A percentile compares a stretch with the other conserved stretches of the same genome.
phyloP scores from a whole-genome alignment of 2,888 invertebrate genomes.

The Napeogenes inachia region DNA sequence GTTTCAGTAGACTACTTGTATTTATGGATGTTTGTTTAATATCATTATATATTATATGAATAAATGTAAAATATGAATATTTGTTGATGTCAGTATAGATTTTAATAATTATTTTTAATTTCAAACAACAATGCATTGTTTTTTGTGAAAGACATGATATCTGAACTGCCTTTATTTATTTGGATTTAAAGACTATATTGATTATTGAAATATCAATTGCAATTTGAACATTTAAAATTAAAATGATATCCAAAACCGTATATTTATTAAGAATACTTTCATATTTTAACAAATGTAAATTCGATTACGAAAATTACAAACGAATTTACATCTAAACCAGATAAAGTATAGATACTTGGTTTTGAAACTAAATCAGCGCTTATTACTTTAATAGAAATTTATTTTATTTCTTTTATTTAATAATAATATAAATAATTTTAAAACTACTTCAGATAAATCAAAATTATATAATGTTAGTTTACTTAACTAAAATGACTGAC shows the following conservation, averaged over 20 bases:
- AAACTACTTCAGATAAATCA: not conserved
- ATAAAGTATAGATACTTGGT: not conserved
- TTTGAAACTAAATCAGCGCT: not conserved
- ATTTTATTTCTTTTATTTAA: not conserved
- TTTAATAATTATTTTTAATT: no score
- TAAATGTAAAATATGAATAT: not conserved
- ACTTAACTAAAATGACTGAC: conserved; percentile 25
- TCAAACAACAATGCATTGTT: no score
- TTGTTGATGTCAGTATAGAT: no score
- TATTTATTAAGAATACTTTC: no score
- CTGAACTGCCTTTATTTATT: no score
- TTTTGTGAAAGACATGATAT: no score
- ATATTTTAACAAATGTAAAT: no score
- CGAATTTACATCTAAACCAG: not conserved
- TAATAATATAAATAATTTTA: not conserved
- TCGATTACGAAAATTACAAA: no score
- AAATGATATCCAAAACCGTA: no score
- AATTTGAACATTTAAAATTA: no score
- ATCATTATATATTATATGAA: conserved; percentile 4
- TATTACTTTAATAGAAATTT: not conserved
- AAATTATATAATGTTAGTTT: conserved; percentile 1
- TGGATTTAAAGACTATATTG: no score
- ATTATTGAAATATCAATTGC: no score
- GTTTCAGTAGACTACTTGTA: conserved; percentile 6
- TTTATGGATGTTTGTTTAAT: conserved; percentile 23